Percentiles rank a stretch among this genome's conserved stretches.
Evolutionary conservation across 1,140 invertebrate species (phyloP).

Genomic region (Heliconius melpomene): DNA sequence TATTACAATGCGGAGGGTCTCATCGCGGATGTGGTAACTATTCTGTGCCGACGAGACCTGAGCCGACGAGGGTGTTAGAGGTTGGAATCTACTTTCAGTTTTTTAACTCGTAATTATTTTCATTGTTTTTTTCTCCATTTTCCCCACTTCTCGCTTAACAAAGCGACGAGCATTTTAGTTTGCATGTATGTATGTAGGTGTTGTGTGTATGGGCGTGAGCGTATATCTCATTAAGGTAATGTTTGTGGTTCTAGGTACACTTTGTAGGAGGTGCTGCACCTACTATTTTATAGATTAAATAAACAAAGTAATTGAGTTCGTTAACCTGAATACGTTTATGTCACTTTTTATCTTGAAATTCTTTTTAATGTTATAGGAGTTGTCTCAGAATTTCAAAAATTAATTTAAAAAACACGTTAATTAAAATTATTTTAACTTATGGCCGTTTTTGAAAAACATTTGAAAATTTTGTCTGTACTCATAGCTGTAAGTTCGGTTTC

Average conservation of each 20-base stretch:
- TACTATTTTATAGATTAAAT: not conserved
- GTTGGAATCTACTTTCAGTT: constrained; percentile 26
- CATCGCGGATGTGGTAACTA: constrained; percentile 35
- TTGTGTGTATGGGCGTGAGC: not conserved
- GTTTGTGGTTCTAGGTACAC: not conserved
- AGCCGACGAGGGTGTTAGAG: constrained; percentile 16
- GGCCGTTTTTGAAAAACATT: too few species aligned
- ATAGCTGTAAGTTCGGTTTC: too few species aligned
- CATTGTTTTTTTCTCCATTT: constrained; percentile 11
- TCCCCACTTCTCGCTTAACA: not conserved
- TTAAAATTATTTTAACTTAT: too few species aligned
- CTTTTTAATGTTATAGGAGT: too few species aligned
- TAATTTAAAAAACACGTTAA: too few species aligned
- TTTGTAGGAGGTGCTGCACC: not conserved
- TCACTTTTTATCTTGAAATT: too few species aligned
- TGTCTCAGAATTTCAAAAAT: too few species aligned
- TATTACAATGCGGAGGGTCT: constrained; percentile 51
- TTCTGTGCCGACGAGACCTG: constrained; percentile 31
- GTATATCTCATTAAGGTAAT: not conserved
- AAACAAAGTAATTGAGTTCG: not conserved
- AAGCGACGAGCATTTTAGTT: not conserved
- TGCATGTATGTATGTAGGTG: not conserved
- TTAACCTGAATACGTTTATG: not conserved
- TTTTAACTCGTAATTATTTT: constrained; percentile 30
- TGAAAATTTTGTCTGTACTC: too few species aligned